Evolutionary conservation across 2,888 invertebrate species (phyloP).

Genomic region (Scaptomyza flava): DNA sequence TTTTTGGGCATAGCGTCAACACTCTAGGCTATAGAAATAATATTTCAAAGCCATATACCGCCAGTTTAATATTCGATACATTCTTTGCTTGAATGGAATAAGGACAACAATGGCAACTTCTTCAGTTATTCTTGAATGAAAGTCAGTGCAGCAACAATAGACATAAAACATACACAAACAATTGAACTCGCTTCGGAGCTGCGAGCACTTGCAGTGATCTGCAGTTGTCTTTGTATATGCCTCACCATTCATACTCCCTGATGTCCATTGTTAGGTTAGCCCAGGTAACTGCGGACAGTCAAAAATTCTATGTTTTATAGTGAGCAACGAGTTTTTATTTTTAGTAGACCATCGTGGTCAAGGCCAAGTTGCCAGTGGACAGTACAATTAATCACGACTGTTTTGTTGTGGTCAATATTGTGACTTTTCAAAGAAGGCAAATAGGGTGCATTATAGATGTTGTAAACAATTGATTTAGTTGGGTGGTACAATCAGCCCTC

Average conservation of each 20-base stretch:
- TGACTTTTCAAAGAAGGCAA: constrained; percentile 54
- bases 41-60: constrained; percentile 66
- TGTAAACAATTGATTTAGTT: constrained; percentile 21
- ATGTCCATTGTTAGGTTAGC: constrained; percentile 40
- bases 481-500: constrained; percentile 25
- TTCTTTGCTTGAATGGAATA: constrained; percentile 11
- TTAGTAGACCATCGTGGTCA: constrained; percentile 42
- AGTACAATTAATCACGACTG: constrained; percentile 59
- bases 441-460: constrained; percentile 9
- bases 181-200: constrained; percentile 26
- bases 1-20: constrained; percentile 15
- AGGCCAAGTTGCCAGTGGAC: constrained; percentile 25
- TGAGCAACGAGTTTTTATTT: constrained; percentile 18
- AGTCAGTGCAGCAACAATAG: constrained; percentile 66
- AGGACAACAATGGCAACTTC: constrained; percentile 50
- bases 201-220: constrained; percentile 73
- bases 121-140: constrained; percentile 66
- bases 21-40: constrained; percentile 32
- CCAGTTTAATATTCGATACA: constrained; percentile 33
- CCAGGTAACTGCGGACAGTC: constrained; percentile 37
- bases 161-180: constrained; percentile 21
- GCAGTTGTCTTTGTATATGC: constrained; percentile 54
- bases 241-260: constrained; percentile 34
- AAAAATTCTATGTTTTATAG: constrained; percentile 30
- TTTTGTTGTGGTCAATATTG: constrained; percentile 74